Conservation (phyloP, 2,113 vertebrate species). For the Thamnophis sirtalis region DNA sequence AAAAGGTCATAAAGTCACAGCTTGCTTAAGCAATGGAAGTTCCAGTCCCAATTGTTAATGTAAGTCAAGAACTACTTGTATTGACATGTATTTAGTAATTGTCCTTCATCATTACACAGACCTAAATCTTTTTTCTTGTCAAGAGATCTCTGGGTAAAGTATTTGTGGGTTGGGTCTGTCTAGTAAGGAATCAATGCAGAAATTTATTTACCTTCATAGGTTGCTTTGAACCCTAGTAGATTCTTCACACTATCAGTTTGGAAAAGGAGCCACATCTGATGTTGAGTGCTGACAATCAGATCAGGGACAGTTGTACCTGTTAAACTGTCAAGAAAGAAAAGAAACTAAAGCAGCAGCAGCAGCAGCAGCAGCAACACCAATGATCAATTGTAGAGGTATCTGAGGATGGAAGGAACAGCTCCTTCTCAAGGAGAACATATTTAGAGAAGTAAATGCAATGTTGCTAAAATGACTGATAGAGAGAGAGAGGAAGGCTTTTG, state of each 20-base stretch:
- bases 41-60: neutral
- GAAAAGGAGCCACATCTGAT: slow-evolving; percentile 99
- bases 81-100: neutral
- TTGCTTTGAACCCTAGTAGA: slow-evolving; percentile 92
- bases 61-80: neutral
- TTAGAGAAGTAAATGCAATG: neutral
- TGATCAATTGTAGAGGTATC: neutral
- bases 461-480: neutral
- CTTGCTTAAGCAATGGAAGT: neutral
- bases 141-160: neutral
- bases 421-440: neutral
- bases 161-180: neutral
- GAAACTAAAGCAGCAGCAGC: neutral
- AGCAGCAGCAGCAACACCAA: neutral
- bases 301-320: slow-evolving; percentile 92
- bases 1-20: neutral
- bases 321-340: slow-evolving; percentile 71
- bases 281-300: slow-evolving; percentile 94
- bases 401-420: neutral
- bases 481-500: neutral
- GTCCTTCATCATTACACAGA: neutral
- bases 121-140: neutral
- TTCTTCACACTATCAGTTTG: slow-evolving; percentile 94
- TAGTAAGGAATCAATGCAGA: neutral
- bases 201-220: slow-evolving; percentile 82